phyloP scores from a whole-genome alignment of 2,888 invertebrate species.

The Drosophila differens region DNA sequence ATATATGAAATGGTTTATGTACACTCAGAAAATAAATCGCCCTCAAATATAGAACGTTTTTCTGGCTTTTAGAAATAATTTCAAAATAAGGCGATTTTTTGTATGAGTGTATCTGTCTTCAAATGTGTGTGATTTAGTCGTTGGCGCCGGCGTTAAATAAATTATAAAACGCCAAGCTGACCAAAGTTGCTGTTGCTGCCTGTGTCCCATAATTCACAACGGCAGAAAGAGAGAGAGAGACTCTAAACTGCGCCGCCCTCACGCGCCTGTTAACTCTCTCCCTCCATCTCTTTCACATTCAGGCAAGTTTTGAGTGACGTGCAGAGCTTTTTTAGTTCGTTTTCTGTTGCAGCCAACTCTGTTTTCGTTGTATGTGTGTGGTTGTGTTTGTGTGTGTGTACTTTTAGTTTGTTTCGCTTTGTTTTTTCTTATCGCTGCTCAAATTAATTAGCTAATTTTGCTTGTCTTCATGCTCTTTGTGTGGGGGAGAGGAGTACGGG shows the following conservation, averaged over 20 bases:
- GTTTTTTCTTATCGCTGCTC: constrained; percentile 35
- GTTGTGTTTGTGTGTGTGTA: not conserved
- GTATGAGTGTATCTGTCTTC: not conserved
- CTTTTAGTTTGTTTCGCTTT: constrained; percentile 29
- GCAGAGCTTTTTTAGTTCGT: constrained; percentile 39
- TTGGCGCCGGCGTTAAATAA: constrained; percentile 32
- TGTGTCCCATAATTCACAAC: constrained; percentile 31
- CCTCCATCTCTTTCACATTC: not conserved
- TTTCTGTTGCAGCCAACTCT: constrained; percentile 28
- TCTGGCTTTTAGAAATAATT: not conserved
- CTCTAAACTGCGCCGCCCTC: constrained; percentile 4
- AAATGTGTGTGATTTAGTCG: not conserved
- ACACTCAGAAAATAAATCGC: not conserved
- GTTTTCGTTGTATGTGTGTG: not conserved
- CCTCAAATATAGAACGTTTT: not conserved
- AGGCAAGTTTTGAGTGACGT: constrained; percentile 37
- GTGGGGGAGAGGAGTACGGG: not conserved
- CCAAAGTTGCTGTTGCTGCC: constrained; percentile 11
- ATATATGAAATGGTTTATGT: not conserved
- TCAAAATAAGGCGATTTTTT: not conserved
- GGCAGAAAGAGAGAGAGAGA: constrained; percentile 1
- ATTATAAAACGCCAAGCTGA: constrained; percentile 29
- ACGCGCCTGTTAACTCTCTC: not conserved
- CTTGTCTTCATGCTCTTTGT: constrained; percentile 35
- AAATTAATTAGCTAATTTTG: constrained; percentile 72